Evolutionary conservation across 2,797 vertebrate species (phyloP).

Genomic region (Australoheros facetus): DNA sequence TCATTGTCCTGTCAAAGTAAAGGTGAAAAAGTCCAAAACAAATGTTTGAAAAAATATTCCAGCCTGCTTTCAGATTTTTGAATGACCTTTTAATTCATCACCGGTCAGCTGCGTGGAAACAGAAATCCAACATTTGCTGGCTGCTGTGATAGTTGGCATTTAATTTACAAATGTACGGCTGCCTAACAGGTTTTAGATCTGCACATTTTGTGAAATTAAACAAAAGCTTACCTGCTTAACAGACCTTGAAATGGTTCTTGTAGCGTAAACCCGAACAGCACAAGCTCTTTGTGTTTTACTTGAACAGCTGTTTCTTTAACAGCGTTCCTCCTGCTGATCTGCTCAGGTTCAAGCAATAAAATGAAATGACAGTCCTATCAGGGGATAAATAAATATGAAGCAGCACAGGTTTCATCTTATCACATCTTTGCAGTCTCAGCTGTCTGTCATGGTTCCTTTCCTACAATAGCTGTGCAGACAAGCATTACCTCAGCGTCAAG

Average conservation of each 20-base stretch:
- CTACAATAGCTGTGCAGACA: slow-evolving; percentile 18
- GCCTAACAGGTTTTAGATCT: fast-evolving
- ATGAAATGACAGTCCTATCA: not conserved
- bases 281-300: not conserved
- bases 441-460: not conserved
- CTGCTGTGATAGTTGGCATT: not conserved
- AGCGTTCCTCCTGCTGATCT: not conserved
- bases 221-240: not conserved
- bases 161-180: not conserved
- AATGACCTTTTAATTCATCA: no score
- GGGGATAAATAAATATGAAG: not conserved
- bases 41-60: no score
- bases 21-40: no score
- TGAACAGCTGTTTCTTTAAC: not conserved
- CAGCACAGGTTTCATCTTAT: not conserved
- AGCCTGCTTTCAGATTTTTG: no score
- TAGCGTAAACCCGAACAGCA: not conserved
- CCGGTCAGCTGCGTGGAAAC: no score
- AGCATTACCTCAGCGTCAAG: slow-evolving; percentile 35
- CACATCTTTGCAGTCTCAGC: not conserved
- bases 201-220: not conserved
- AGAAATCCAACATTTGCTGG: no score
- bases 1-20: no score
- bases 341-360: not conserved
- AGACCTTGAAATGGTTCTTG: fast-evolving